These are phyloP conservation scores for Amblyopsis rosae DNA, from an alignment of 2,113 vertebrate species.

Conservation along the genomic window DNA sequence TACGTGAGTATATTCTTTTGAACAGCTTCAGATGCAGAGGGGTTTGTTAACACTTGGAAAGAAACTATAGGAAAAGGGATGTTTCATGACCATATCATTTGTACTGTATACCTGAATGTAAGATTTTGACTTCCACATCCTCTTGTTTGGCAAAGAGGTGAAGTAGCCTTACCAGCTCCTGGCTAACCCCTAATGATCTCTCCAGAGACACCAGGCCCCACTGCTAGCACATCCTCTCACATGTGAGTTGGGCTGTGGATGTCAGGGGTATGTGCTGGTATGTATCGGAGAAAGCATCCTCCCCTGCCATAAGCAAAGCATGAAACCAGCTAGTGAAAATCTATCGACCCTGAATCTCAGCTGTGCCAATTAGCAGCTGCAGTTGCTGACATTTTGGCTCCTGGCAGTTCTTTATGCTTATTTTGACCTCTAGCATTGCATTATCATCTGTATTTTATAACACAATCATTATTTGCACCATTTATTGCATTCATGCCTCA, in stretches of 20 bases:
- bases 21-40: constrained; percentile 36
- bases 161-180: constrained; percentile 7
- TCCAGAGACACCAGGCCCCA: constrained; percentile 35
- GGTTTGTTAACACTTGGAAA: no score
- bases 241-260: constrained; percentile 36
- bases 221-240: constrained; percentile 27
- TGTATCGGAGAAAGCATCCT: constrained; percentile 3
- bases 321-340: constrained; percentile 16
- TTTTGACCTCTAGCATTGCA: constrained; percentile 9
- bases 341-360: constrained; percentile 23
- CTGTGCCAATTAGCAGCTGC: constrained; percentile 23
- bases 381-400: constrained; percentile 12
- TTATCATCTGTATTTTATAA: constrained; percentile 8
- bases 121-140: background rate
- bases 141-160: background rate
- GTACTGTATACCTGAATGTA: background rate
- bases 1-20: constrained; percentile 25
- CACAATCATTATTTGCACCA: constrained; percentile 4
- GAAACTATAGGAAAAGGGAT: background rate
- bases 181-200: constrained; percentile 43
- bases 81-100: background rate
- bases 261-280: constrained; percentile 15
- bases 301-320: background rate
- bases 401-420: constrained; percentile 1
- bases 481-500: background rate